Evolutionary conservation across 2,888 invertebrate species (phyloP).

Genomic region (Sisyra terminalis): DNA sequence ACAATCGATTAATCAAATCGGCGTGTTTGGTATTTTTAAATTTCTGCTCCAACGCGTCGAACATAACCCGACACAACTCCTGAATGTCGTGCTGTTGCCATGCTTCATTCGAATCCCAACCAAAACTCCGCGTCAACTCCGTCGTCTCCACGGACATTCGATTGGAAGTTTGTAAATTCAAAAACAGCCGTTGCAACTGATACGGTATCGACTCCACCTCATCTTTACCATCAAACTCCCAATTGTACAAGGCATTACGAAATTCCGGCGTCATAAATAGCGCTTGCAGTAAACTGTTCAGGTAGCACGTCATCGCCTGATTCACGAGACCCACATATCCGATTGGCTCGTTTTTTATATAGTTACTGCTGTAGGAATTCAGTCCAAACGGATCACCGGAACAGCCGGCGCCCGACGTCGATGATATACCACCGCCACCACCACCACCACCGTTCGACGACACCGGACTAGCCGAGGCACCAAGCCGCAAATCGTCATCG

Average conservation of each 20-base stretch:
- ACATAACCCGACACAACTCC: conserved; percentile 78
- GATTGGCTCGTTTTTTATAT: conserved; percentile 12
- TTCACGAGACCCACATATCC: conserved; percentile 69
- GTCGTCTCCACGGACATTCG: conserved; percentile 72
- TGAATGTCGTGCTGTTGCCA: conserved; percentile 91
- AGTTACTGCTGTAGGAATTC: conserved; percentile 11
- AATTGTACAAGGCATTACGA: conserved; percentile 71
- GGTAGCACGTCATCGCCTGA: conserved; percentile 85
- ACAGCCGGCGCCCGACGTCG: not conserved
- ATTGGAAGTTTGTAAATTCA: conserved; percentile 69
- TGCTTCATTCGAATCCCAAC: conserved; percentile 78
- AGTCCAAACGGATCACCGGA: conserved; percentile 1
- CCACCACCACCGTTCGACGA: not conserved
- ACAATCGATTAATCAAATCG: conserved; percentile 52
- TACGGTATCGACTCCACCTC: conserved; percentile 63
- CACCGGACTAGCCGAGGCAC: conserved; percentile 28
- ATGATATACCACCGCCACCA: not conserved
- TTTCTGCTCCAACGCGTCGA: conserved; percentile 72
- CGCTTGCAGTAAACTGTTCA: conserved; percentile 76
- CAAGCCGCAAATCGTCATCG: conserved; percentile 28
- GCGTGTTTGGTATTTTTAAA: conserved; percentile 70
- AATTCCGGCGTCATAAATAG: conserved; percentile 88
- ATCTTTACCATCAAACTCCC: conserved; percentile 59
- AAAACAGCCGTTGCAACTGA: conserved; percentile 71
- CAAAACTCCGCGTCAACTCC: conserved; percentile 72